phyloP scores from a whole-genome alignment of 2,888 invertebrate genomes.

The Norana najaformis region DNA sequence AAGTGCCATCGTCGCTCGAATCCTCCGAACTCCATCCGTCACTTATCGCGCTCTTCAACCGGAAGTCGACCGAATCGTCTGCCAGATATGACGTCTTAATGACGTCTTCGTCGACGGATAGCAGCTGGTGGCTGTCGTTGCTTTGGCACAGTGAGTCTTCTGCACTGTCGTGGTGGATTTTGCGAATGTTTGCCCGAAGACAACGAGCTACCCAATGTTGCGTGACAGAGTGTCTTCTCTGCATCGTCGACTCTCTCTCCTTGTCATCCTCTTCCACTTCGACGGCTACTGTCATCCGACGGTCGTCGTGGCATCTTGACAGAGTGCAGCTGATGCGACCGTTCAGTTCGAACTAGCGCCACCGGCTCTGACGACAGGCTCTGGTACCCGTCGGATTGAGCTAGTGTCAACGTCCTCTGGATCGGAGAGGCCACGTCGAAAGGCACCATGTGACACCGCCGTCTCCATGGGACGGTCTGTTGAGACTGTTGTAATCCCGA shows the following conservation, averaged over 20 bases:
- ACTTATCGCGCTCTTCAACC: not conserved
- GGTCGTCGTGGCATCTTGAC: not conserved
- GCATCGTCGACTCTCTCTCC: not conserved
- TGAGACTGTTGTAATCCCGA: not conserved
- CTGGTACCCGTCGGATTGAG: not conserved
- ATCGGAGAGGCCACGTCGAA: not conserved
- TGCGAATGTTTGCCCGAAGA: not conserved
- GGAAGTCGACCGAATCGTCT: not conserved
- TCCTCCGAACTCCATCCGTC: not conserved
- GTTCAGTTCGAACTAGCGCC: not conserved
- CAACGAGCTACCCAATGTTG: not conserved
- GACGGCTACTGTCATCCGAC: not conserved
- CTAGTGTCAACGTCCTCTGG: not conserved
- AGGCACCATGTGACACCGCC: not conserved
- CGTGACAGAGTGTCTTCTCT: not conserved
- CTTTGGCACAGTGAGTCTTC: not conserved
- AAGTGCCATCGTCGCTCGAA: not conserved
- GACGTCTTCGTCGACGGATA: not conserved
- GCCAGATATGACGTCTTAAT: not conserved
- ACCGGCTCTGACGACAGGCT: not conserved
- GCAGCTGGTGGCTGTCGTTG: not conserved
- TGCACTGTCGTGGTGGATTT: not conserved
- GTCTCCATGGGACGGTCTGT: not conserved
- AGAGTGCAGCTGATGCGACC: slow-evolving; percentile 13
- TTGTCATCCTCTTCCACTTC: not conserved